Evolutionary conservation across 2,797 vertebrate species (phyloP).

Genomic region (Halcyon leucocephala): DNA sequence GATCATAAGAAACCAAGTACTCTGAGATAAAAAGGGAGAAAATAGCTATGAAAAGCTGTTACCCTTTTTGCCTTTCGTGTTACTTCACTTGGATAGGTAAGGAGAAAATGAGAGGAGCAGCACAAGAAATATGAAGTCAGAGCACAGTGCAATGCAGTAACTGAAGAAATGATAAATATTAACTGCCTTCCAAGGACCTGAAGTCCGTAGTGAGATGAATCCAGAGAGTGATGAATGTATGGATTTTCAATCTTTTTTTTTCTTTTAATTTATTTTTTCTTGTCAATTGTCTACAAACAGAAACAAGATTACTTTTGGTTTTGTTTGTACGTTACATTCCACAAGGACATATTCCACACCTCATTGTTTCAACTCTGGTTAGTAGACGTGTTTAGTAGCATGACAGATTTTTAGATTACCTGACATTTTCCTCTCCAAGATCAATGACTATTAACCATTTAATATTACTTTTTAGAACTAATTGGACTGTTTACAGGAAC

Average conservation of each 20-base stretch:
- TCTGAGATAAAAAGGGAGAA: neutral
- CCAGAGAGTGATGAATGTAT: neutral
- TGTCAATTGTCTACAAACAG: neutral
- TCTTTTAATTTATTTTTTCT: neutral
- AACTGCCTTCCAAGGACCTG: neutral
- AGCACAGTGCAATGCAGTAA: conserved; percentile 12
- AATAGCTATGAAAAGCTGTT: neutral
- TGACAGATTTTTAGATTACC: neutral
- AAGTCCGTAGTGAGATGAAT: neutral
- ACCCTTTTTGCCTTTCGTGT: neutral
- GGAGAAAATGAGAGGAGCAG: neutral
- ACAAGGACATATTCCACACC: neutral
- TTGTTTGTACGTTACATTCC: neutral
- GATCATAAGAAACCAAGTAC: neutral
- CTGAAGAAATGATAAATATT: conserved; percentile 37
- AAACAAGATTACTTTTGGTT: neutral
- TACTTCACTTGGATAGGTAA: neutral
- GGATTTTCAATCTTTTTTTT: neutral
- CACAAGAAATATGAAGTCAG: conserved; percentile 44
- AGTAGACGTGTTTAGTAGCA: neutral
- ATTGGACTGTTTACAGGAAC: neutral
- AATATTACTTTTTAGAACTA: neutral
- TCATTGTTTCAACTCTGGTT: neutral
- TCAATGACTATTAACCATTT: neutral
- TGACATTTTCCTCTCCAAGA: neutral